These are phyloP conservation scores for Neelides folsomi DNA, from an alignment of 2,888 invertebrate species.

Conservation along the genomic window DNA sequence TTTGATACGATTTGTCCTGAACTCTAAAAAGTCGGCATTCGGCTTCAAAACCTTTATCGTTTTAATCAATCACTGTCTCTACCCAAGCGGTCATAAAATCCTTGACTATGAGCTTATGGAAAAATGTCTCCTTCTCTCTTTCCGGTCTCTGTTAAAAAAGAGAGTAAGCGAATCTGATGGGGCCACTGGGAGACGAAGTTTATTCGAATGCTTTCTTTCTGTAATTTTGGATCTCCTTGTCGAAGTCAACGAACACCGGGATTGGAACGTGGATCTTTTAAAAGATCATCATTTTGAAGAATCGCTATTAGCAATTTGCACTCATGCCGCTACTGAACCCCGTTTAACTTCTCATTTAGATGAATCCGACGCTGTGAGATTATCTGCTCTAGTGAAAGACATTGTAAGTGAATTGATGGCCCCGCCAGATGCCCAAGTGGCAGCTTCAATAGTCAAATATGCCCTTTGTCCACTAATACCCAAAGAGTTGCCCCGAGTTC, in stretches of 20 bases:
- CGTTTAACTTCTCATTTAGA: not conserved
- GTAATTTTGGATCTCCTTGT: conserved; percentile 27
- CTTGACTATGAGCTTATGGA: conserved; percentile 29
- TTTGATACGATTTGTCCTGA: conserved; percentile 29
- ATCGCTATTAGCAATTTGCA: conserved; percentile 26
- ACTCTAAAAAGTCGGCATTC: conserved; percentile 22
- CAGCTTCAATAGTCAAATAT: conserved; percentile 24
- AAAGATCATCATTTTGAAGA: conserved; percentile 27
- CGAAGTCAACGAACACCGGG: conserved; percentile 24
- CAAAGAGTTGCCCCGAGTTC: conserved; percentile 27
- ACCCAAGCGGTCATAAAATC: conserved; percentile 23
- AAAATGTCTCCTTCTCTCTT: conserved; percentile 24
- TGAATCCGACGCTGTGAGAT: conserved; percentile 13
- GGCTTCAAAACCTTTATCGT: conserved; percentile 30
- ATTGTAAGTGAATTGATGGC: conserved; percentile 32
- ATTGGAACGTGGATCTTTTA: conserved; percentile 25
- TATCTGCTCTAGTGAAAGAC: conserved; percentile 25
- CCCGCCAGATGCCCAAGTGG: conserved; percentile 31
- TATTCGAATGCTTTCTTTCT: conserved; percentile 29
- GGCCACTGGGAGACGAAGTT: conserved; percentile 23
- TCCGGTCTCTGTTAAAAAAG: conserved; percentile 19
- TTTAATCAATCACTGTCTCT: conserved; percentile 25
- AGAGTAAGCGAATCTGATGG: conserved; percentile 26
- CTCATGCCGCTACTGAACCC: conserved; percentile 15
- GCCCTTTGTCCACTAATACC: conserved; percentile 31